Conservation (phyloP, 2,888 invertebrate species). For the Geophilus truncorum region DNA sequence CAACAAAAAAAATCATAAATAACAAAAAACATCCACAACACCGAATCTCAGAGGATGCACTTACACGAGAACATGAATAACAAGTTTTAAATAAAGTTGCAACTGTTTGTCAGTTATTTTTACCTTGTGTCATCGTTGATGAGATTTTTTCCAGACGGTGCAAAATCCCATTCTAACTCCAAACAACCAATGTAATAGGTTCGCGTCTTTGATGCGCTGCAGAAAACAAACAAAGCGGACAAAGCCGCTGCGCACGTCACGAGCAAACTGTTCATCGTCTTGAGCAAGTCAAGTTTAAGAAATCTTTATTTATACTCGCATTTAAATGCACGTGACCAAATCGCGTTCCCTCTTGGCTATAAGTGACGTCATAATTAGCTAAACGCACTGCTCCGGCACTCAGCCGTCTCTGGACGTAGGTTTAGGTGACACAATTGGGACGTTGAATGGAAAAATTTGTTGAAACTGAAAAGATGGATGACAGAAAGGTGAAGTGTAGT, state of each 20-base stretch:
- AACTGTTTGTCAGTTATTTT: not conserved
- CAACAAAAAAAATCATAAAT: too few species aligned
- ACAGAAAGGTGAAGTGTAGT: too few species aligned
- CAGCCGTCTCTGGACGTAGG: not conserved
- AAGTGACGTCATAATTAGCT: not conserved
- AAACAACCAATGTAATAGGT: constrained; percentile 39
- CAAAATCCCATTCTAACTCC: constrained; percentile 39
- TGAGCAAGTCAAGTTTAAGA: not conserved
- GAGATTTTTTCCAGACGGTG: constrained; percentile 36
- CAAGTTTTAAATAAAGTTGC: not conserved
- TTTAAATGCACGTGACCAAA: not conserved
- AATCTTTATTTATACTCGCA: not conserved
- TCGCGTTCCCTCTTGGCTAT: not conserved
- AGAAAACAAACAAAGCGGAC: not conserved
- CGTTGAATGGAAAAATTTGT: not conserved
- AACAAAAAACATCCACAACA: too few species aligned
- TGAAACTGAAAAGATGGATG: too few species aligned
- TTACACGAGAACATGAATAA: too few species aligned
- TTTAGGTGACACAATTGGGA: not conserved
- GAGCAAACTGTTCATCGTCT: not conserved
- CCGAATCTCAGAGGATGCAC: too few species aligned
- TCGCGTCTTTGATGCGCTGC: not conserved
- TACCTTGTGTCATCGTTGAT: constrained; percentile 19
- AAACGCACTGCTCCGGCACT: not conserved
- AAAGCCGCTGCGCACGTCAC: not conserved